These are phyloP conservation scores for Brachionus manjavacas DNA, from an alignment of 1,140 invertebrate species.

Conservation along the genomic window DNA sequence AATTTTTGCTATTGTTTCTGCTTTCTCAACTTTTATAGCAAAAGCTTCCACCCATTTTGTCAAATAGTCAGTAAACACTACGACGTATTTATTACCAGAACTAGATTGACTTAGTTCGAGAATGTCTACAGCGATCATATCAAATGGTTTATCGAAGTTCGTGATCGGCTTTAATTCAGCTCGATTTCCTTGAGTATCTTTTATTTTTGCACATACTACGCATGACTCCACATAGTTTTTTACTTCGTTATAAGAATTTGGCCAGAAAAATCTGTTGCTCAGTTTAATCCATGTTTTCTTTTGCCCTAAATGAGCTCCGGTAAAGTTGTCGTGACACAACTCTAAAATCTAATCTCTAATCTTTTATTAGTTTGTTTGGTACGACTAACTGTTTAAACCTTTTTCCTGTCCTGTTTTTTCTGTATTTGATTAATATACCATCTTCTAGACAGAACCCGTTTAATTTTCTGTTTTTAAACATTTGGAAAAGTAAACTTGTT, in stretches of 20 bases:
- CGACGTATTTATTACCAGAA: conserved; percentile 47
- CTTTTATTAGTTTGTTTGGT: neutral
- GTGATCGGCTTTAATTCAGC: conserved; percentile 1
- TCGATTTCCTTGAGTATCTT: neutral
- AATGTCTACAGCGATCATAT: conserved; percentile 23
- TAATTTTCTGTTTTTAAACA: neutral
- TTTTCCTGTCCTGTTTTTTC: neutral
- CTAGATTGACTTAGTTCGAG: neutral
- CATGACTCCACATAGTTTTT: neutral
- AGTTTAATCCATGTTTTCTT: conserved; percentile 4
- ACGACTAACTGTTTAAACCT: conserved; percentile 18
- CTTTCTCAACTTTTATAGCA: conserved; percentile 46
- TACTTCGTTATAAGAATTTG: conserved; percentile 3
- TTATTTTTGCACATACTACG: neutral
- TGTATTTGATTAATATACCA: neutral
- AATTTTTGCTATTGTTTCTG: conserved; percentile 44
- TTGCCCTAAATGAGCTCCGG: conserved; percentile 1
- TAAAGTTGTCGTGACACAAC: neutral
- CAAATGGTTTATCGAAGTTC: neutral
- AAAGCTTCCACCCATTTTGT: conserved; percentile 47
- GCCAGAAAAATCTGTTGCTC: conserved; percentile 27
- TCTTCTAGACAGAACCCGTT: neutral
- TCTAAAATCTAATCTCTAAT: neutral
- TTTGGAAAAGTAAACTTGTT: neutral
- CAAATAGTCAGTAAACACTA: conserved; percentile 47